phyloP scores from a whole-genome alignment of 2,797 vertebrate species.

The Psittacula echo region DNA sequence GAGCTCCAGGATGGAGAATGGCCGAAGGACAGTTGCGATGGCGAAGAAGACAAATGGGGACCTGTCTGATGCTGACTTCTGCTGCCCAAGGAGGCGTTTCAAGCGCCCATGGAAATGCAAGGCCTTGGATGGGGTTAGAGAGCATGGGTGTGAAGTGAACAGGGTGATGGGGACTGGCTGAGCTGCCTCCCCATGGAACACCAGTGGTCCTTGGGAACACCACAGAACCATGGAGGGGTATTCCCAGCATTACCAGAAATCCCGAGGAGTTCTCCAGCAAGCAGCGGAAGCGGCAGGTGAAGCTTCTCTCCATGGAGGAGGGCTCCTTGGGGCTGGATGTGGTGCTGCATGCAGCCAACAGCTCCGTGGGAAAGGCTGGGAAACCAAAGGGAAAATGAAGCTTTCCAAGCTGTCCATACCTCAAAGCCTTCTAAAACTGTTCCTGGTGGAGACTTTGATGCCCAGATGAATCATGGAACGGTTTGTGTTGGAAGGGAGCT shows the following conservation, averaged over 20 bases:
- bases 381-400: background rate
- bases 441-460: background rate
- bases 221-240: no score
- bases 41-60: conserved; percentile 82
- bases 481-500: no score
- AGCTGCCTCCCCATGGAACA: background rate
- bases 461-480: background rate
- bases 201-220: background rate
- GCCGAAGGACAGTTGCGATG: conserved; percentile 82
- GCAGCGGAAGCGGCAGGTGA: conserved; percentile 87
- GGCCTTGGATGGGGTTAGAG: conserved; percentile 72
- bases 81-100: conserved; percentile 84
- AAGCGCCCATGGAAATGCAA: conserved; percentile 82
- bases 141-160: background rate
- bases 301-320: conserved; percentile 82
- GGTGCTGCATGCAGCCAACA: background rate
- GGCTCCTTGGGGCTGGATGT: conserved; percentile 74
- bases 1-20: conserved; percentile 85
- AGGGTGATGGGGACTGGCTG: background rate
- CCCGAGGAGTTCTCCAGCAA: conserved; percentile 87
- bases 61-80: conserved; percentile 67
- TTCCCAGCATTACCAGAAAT: conserved; percentile 78
- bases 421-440: background rate
- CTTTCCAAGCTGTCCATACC: background rate
- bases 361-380: background rate